Evolutionary conservation across 30 jellyfish, hydroid and myxozoan species (phyloP).

Genomic region (Haliclystus octoradiatus): DNA sequence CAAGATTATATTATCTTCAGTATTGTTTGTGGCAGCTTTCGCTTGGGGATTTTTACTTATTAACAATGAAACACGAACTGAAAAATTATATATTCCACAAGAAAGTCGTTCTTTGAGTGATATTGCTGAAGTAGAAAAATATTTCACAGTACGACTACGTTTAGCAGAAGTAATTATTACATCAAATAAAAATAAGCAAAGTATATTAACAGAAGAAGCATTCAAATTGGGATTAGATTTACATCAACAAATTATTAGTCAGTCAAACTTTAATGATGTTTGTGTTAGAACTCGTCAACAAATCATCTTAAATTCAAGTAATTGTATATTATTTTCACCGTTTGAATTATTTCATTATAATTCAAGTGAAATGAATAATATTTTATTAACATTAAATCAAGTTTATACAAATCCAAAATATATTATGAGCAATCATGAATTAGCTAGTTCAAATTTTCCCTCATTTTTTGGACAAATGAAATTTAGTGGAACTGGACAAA

Average conservation of each 20-base stretch:
- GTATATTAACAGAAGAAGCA: constrained; percentile 25
- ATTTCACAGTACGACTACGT: constrained; percentile 40
- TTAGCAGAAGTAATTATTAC: constrained; percentile 52
- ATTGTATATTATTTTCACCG: constrained; percentile 16
- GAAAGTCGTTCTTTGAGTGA: constrained; percentile 61
- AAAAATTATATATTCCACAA: constrained; percentile 62
- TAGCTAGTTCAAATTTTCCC: constrained; percentile 44
- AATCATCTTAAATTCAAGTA: not conserved
- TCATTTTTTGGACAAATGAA: constrained; percentile 37
- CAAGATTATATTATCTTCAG: constrained; percentile 13
- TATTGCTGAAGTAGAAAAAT: constrained; percentile 40
- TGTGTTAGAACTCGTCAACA: constrained; percentile 20
- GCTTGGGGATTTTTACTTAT: constrained; percentile 39
- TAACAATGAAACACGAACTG: constrained; percentile 57
- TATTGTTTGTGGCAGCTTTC: constrained; percentile 33
- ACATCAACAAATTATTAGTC: constrained; percentile 14
- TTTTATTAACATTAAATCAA: constrained; percentile 15
- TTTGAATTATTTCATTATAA: constrained; percentile 17
- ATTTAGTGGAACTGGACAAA: constrained; percentile 11
- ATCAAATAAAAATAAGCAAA: not conserved
- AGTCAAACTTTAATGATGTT: constrained; percentile 19
- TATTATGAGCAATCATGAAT: constrained; percentile 42
- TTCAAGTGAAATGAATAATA: constrained; percentile 7
- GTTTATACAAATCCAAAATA: constrained; percentile 12
- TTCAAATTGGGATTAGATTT: constrained; percentile 31